These are phyloP conservation scores for Glaucomys volans DNA, from an alignment of 2,113 vertebrate species.

Conservation along the genomic window DNA sequence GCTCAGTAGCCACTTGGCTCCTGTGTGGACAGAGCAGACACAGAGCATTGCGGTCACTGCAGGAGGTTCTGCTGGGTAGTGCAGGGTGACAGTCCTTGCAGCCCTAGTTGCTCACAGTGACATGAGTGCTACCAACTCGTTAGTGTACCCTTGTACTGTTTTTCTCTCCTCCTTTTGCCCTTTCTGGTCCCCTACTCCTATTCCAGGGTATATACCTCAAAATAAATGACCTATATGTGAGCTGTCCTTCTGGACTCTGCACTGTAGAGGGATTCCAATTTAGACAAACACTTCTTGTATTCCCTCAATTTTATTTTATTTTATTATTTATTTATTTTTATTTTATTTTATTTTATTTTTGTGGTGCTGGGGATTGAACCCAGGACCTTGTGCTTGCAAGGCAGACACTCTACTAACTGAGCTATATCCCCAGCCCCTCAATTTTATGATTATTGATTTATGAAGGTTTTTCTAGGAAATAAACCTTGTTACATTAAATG, in stretches of 20 bases:
- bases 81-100: neutral
- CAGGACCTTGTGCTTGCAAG: too few relatives aligned
- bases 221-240: slow-evolving; percentile 17
- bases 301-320: slow-evolving; percentile 41
- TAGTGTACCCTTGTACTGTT: neutral
- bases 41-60: neutral
- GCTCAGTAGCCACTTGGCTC: neutral
- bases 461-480: slow-evolving; percentile 51
- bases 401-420: too few relatives aligned
- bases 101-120: neutral
- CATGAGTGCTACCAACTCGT: neutral
- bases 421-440: too few relatives aligned
- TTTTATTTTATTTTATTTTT: too few relatives aligned
- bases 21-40: neutral
- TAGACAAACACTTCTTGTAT: neutral
- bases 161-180: neutral
- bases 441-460: slow-evolving; percentile 25
- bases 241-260: neutral
- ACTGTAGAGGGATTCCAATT: neutral
- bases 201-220: neutral
- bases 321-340: too few relatives aligned
- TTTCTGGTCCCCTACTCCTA: neutral
- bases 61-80: neutral
- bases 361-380: too few relatives aligned
- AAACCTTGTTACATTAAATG: slow-evolving; percentile 18